Evolutionary conservation across 2,113 vertebrate species (phyloP), one percentile per base, ranked within the genome.

Genomic region (Acrocephalus arundinaceus): DNA sequence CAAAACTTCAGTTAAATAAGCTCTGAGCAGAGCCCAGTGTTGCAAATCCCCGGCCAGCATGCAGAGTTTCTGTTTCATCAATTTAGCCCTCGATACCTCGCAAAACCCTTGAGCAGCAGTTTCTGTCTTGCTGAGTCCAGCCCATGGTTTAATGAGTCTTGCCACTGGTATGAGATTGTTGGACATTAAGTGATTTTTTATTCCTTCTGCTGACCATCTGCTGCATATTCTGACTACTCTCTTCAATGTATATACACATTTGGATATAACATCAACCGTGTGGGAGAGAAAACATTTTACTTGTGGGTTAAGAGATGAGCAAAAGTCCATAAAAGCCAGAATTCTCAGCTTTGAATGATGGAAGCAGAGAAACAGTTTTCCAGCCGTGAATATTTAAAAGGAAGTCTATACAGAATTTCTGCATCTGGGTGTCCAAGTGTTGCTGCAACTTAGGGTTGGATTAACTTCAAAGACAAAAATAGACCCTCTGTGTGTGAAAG

Each of bases 391-490:
- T 86, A 87, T 87, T 97, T 92, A 96, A 96, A 95, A 98, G 96
- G 82, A 91, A 95, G 81, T 94, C 96, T 93, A 45, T 95, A 94
- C 90, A 79, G 87, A 85, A 57, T 75, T 70, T 89, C 90, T 96
- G 85, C 96, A 97, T 97, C 94, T 97, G 97, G 96, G 90, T 72
- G 95, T 96, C 91, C 93, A 90, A 98, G 91, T 87, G 74, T 77
- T 92, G 84, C 76, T 94, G 71, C 62, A 85, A 78, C 84, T 96
- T 90, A 75, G 62, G 58, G 71, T 17, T 97, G 93, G 94, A 97
- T 76, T 81, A 61, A 96, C 94, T 96, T 98, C 96, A 97, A 96
- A 97, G 90, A 89, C 75, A 80, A 96, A 97, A 97, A 98, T 80
- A 96, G 94, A 55, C 67, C 73, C 95, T 97, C 71, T 98, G 92